A percentile compares a stretch with the other conserved stretches of the same genome.
Conservation (phyloP, 2,888 invertebrate genomes). For the Stegana nigrithorax region DNA sequence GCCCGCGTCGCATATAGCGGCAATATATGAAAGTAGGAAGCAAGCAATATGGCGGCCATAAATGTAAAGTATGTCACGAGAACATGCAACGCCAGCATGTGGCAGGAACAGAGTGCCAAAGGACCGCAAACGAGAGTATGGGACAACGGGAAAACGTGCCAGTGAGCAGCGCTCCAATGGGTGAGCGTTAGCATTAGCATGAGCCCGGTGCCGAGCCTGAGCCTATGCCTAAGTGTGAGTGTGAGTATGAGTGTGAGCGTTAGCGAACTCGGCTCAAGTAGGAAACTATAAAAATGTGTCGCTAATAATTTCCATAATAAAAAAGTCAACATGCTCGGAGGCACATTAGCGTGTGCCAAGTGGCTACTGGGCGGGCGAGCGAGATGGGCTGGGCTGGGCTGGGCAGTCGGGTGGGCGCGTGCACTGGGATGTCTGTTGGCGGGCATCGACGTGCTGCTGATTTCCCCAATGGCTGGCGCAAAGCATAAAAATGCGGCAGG, state of each 20-base stretch:
- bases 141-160: background rate
- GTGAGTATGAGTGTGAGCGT: no score
- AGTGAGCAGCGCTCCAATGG: background rate
- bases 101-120: background rate
- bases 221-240: no score
- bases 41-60: constrained; percentile 14
- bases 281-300: constrained; percentile 19
- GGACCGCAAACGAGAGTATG: no score
- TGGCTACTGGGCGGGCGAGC: background rate
- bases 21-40: constrained; percentile 16
- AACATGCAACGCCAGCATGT: constrained; percentile 12
- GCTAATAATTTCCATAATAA: constrained; percentile 18
- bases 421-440: background rate
- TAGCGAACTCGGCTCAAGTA: background rate
- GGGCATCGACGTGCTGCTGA: no score
- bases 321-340: constrained; percentile 11
- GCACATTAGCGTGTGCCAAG: no score
- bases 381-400: background rate
- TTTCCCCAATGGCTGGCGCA: background rate
- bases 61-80: constrained; percentile 18
- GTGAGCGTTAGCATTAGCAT: background rate
- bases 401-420: background rate
- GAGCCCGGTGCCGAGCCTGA: no score
- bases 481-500: constrained; percentile 1
- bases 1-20: no score